Conservation (phyloP, 2,113 vertebrate genomes). For the Circaetus cinerascens region DNA sequence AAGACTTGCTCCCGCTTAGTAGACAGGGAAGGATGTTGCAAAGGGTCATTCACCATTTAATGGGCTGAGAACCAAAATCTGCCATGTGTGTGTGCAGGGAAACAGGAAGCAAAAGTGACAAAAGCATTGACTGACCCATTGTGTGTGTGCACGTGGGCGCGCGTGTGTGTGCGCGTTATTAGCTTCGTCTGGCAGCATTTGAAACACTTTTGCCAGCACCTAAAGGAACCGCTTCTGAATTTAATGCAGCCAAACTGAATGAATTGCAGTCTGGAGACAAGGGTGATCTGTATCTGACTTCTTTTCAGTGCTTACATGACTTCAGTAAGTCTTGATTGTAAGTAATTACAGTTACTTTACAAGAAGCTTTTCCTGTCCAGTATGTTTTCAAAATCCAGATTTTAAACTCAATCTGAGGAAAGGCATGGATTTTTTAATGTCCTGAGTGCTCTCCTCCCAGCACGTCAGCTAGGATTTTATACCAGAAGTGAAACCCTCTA, state of each 20-base stretch:
- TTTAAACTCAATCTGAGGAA: not conserved
- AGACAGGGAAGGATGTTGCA: not conserved
- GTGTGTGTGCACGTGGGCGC: accelerated
- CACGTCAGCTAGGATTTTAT: not conserved
- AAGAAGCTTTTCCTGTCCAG: not conserved
- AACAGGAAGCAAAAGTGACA: not conserved
- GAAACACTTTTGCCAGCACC: not conserved
- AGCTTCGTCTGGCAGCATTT: not conserved
- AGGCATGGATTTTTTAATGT: not conserved
- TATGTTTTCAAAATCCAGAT: not conserved
- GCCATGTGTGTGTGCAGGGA: not conserved
- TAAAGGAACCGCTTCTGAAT: not conserved
- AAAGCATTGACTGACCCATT: not conserved
- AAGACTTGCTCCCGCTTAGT: not conserved
- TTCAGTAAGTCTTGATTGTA: not conserved
- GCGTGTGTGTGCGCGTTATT: accelerated
- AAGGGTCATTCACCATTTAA: not conserved
- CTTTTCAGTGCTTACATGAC: not conserved
- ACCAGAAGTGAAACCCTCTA: not conserved
- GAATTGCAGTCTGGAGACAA: not conserved
- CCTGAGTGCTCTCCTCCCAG: not conserved
- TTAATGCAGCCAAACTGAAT: not conserved
- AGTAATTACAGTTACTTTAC: not conserved
- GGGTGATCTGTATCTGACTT: not conserved
- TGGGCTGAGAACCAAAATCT: not conserved